These are phyloP conservation scores for Salarias fasciatus DNA, from an alignment of 2,797 vertebrate species.

Conservation along the genomic window DNA sequence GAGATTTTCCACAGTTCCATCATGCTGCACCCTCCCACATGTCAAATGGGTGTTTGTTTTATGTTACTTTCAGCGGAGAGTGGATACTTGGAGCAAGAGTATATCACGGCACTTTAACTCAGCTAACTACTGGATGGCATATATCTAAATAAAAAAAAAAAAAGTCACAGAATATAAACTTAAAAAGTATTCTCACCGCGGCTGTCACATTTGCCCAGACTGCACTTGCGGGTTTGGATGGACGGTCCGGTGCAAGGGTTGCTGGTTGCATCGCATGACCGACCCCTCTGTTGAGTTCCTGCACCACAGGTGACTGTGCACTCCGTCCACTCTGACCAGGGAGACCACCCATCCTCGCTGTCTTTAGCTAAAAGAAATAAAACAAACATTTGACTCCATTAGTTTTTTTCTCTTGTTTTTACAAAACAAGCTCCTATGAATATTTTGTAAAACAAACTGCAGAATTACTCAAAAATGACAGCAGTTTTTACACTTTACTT, in stretches of 20 bases:
- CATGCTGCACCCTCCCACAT: slow-evolving; percentile 17
- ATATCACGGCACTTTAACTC: neutral
- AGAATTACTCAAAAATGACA: slow-evolving; percentile 22
- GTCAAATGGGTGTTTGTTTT: slow-evolving; percentile 44
- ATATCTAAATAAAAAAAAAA: slow-evolving; percentile 7
- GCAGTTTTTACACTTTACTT: slow-evolving; percentile 40
- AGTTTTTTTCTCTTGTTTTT: neutral
- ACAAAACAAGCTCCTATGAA: neutral
- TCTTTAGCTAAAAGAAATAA: slow-evolving; percentile 78
- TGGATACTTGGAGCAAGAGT: slow-evolving; percentile 24
- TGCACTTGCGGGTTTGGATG: slow-evolving; percentile 96
- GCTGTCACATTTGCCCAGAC: slow-evolving; percentile 92
- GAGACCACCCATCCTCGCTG: slow-evolving; percentile 95
- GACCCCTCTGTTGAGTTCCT: slow-evolving; percentile 96
- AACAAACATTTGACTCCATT: slow-evolving; percentile 11
- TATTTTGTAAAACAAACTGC: slow-evolving; percentile 12
- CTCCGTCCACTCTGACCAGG: slow-evolving; percentile 98
- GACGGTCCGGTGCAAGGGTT: slow-evolving; percentile 93
- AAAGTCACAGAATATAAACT: slow-evolving; percentile 4
- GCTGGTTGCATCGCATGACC: slow-evolving; percentile 96
- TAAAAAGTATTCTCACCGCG: slow-evolving; percentile 85
- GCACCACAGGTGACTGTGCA: slow-evolving; percentile 95
- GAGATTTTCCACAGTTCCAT: slow-evolving; percentile 43
- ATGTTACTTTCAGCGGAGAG: slow-evolving; percentile 18
- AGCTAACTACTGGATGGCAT: slow-evolving; percentile 16